A percentile compares a stretch with the other conserved stretches of the same genome.
Evolutionary conservation across 2,797 vertebrate species (phyloP).

Genomic region (Allobates femoralis): DNA sequence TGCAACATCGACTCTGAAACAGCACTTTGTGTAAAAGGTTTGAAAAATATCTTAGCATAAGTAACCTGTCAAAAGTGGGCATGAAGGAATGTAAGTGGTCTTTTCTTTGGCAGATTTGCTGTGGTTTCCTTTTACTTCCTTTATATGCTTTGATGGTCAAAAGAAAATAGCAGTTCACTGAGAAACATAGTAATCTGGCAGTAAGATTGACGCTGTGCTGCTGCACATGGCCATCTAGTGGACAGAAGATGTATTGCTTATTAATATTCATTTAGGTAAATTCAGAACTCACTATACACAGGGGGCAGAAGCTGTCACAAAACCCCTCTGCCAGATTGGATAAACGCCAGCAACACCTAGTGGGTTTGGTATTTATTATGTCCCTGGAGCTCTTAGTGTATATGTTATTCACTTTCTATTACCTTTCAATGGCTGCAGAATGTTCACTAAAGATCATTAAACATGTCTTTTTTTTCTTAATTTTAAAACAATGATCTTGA

Average conservation of each 20-base stretch:
- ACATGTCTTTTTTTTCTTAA: background rate
- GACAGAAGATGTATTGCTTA: background rate
- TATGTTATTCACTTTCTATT: background rate
- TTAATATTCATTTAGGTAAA: background rate
- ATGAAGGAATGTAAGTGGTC: constrained; percentile 29
- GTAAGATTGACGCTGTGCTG: background rate
- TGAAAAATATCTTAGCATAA: constrained; percentile 13
- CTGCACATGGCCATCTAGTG: constrained; percentile 40
- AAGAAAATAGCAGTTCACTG: background rate
- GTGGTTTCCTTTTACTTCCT: background rate
- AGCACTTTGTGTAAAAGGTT: constrained; percentile 1
- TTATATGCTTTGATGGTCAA: constrained; percentile 14
- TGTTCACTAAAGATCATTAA: background rate
- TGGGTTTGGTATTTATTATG: background rate
- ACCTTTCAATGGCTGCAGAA: background rate
- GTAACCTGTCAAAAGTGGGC: constrained; percentile 36
- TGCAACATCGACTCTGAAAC: background rate
- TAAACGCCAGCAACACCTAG: background rate
- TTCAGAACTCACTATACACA: background rate
- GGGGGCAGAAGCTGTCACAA: background rate
- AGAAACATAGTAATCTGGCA: background rate
- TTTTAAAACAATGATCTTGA: background rate
- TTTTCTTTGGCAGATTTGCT: constrained; percentile 45
- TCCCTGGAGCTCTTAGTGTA: background rate
- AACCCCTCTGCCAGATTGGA: no score